phyloP scores from a whole-genome alignment of 2,113 vertebrate genomes.

The Forbesichthys papilliferus region DNA sequence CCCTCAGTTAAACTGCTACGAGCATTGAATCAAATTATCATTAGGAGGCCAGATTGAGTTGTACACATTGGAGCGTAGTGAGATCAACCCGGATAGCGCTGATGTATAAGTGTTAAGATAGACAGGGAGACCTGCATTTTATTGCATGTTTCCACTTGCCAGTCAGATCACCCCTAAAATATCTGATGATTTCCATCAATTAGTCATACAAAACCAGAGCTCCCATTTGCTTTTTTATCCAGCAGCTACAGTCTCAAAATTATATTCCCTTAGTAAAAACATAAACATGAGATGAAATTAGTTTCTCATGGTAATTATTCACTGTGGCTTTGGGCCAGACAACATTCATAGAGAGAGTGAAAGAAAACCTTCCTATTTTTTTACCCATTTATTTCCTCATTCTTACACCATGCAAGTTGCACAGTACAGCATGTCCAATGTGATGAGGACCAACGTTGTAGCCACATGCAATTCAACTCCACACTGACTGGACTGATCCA shows the following conservation, averaged over 20 bases:
- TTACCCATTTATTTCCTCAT: background rate
- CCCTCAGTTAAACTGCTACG: background rate
- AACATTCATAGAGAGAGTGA: constrained; percentile 5
- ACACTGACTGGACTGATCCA: constrained; percentile 2
- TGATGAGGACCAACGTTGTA: background rate
- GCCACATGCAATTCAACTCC: background rate
- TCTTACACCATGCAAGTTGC: background rate
- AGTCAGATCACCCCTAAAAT: background rate
- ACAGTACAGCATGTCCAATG: background rate
- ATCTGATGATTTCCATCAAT: background rate
- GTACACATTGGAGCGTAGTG: too few relatives aligned
- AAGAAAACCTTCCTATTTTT: constrained; percentile 1
- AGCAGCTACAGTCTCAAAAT: background rate
- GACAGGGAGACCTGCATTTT: too few relatives aligned
- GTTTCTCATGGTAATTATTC: constrained; percentile 27
- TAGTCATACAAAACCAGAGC: background rate
- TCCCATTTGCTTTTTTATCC: background rate
- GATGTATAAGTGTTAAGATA: too few relatives aligned
- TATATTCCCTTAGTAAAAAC: background rate
- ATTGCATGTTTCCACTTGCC: too few relatives aligned
- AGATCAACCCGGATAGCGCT: too few relatives aligned
- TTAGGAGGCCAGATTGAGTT: too few relatives aligned
- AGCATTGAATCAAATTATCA: too few relatives aligned
- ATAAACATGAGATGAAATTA: constrained; percentile 11
- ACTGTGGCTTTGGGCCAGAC: constrained; percentile 10